Evolutionary conservation across 2,113 vertebrate species (phyloP), one percentile per base, ranked within the genome.

Genomic region (Neolamprologus variostigma): DNA sequence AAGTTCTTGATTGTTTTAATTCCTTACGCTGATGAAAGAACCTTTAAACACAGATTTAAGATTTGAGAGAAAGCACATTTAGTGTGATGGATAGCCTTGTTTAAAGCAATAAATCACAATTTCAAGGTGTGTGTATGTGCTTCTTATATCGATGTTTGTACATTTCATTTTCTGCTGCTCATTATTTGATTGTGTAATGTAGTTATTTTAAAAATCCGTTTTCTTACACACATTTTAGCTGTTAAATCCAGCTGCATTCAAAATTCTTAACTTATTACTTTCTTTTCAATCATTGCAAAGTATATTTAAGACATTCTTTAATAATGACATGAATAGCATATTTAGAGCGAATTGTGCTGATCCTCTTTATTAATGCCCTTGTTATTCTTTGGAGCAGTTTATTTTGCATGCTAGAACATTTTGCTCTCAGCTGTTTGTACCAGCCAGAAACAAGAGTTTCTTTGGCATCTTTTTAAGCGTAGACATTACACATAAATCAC

Each of bases 11-110:
- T 93, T 93, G 86, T 91, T 93, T 87, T 86, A 82, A 83, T 91
- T 89, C 66, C 78, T 85, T 66, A 55, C 35, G 68, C 84, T 89
- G 87, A 93, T 94, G 84, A 95, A 93, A 93, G 71, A 90, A 82
- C 45, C 59, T 61, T 89, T 86, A 90, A 82, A 87, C 16, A 55
- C 33, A 61, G 79, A 50, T 78, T 92, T 88, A 84, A 73, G 76
- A 87, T 83, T 92, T 76, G 66, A 89, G 88, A 84, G 80, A 79
- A 71, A 91, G 81, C 87, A 88, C 71, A 91, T 91, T 87, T 51
- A 54, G n/a, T 83, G 23, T 91, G 92, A 90, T 89, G 63, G 86
- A 93, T 87, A 66, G 82, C 45, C 54, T 9, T 28, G 37, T 92
- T 89, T 83, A 80, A 35, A 26, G 81, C 54, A 81, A 85, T 91